Evolutionary conservation across 1,140 invertebrate species (phyloP).

Genomic region (Apis florea): DNA sequence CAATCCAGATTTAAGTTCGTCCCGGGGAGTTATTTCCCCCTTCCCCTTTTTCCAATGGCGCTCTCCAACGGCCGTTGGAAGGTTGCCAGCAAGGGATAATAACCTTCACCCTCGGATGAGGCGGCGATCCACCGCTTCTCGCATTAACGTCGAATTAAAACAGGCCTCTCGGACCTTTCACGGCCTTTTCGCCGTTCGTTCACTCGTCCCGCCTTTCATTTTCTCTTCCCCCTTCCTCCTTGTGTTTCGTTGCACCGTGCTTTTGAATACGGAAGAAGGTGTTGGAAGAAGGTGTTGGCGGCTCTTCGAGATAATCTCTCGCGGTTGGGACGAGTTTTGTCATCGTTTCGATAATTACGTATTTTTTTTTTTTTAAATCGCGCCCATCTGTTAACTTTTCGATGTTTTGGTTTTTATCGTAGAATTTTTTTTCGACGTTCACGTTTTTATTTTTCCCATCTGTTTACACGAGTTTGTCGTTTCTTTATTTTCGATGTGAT

Average conservation of each 20-base stretch:
- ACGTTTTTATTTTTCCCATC: no score
- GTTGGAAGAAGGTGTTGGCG: no score
- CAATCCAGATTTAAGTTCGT: constrained; percentile 67
- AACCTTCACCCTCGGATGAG: constrained; percentile 67
- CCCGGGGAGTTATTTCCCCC: constrained; percentile 42
- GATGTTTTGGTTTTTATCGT: no score
- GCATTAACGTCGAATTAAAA: constrained; percentile 66
- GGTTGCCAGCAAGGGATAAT: constrained; percentile 70
- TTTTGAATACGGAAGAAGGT: no score
- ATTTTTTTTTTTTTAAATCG: no score
- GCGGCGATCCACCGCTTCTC: constrained; percentile 44
- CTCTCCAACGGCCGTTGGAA: constrained; percentile 64
- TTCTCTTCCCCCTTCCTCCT: background rate
- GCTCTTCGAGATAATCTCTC: no score
- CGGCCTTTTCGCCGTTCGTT: background rate
- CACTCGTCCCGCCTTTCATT: background rate
- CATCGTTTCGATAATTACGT: no score
- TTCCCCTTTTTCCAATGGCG: constrained; percentile 31
- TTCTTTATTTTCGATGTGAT: no score
- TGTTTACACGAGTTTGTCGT: no score
- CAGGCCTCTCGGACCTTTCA: constrained; percentile 4
- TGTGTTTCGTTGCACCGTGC: background rate
- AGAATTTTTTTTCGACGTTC: no score
- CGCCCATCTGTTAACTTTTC: no score
- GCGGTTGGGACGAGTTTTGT: no score